Evolutionary conservation across 1,140 invertebrate genomes (phyloP).

Genomic region (Cryptotermes secundus): DNA sequence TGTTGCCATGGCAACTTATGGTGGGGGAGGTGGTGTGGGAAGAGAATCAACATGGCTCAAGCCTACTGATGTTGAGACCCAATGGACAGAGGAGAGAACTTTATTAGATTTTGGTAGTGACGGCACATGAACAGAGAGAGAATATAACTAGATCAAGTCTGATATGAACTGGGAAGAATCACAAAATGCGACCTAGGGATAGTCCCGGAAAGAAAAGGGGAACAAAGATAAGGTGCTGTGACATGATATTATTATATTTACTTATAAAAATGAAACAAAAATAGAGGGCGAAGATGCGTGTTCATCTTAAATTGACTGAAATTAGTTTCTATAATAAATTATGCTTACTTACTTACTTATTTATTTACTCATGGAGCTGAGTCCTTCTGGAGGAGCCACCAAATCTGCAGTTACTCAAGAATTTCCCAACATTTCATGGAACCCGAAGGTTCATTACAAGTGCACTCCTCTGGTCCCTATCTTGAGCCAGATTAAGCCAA

Average conservation of each 20-base stretch:
- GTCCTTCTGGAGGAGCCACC: no score
- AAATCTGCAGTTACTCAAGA: no score
- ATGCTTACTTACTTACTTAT: no score
- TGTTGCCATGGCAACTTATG: neutral
- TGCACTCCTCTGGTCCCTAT: no score
- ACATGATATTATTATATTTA: neutral
- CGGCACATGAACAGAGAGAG: neutral
- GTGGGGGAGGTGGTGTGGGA: neutral
- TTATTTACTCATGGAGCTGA: no score
- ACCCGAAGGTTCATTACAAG: no score
- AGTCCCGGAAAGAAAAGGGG: neutral
- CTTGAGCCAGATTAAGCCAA: no score
- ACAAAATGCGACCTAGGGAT: neutral
- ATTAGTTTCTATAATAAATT: no score
- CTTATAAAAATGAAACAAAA: no score
- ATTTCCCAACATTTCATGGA: no score
- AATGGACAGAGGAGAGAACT: neutral
- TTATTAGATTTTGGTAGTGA: conserved; percentile 7
- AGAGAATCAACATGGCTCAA: conserved; percentile 1
- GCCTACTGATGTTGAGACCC: neutral
- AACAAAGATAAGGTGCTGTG: neutral
- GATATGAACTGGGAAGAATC: neutral
- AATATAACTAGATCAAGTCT: conserved; percentile 14
- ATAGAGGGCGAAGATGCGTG: no score
- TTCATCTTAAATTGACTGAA: no score